A percentile compares a stretch with the other conserved stretches of the same genome.
Conservation (phyloP, 2,888 invertebrate species). For the Euplagia quadripunctaria region DNA sequence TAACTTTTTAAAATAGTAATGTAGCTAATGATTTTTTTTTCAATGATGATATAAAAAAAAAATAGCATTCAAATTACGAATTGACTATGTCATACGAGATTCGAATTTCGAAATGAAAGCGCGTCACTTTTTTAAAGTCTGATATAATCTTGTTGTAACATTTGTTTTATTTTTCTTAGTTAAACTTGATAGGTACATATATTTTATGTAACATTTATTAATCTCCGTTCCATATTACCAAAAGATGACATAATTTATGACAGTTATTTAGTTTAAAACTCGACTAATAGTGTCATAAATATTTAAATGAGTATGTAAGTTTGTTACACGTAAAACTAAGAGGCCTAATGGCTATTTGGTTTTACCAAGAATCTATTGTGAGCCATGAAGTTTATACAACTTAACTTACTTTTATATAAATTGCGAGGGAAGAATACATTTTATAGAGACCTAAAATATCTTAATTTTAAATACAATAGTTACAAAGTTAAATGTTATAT, state of each 20-base stretch:
- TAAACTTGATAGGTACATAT: too few relatives aligned
- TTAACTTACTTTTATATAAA: not conserved
- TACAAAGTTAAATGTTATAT: not conserved
- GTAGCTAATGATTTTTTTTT: not conserved
- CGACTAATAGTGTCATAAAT: not conserved
- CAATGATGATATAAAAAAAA: not conserved
- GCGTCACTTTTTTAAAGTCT: too few relatives aligned
- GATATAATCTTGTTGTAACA: too few relatives aligned
- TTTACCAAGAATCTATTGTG: not conserved
- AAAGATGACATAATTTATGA: not conserved
- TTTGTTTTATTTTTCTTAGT: too few relatives aligned
- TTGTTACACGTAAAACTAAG: not conserved
- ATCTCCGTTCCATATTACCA: not conserved
- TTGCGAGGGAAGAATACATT: not conserved
- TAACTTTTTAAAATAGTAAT: too few relatives aligned
- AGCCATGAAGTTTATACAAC: not conserved
- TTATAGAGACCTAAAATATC: not conserved
- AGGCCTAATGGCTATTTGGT: too few relatives aligned
- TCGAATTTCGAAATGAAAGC: not conserved
- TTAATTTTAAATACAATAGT: not conserved
- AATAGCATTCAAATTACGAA: not conserved
- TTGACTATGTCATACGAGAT: not conserved
- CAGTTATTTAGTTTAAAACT: not conserved
- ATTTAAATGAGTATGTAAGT: not conserved
- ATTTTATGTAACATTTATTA: too few relatives aligned